These are phyloP conservation scores for Rhynchomys soricoides DNA, from an alignment of 2,113 vertebrate species.

Conservation along the genomic window DNA sequence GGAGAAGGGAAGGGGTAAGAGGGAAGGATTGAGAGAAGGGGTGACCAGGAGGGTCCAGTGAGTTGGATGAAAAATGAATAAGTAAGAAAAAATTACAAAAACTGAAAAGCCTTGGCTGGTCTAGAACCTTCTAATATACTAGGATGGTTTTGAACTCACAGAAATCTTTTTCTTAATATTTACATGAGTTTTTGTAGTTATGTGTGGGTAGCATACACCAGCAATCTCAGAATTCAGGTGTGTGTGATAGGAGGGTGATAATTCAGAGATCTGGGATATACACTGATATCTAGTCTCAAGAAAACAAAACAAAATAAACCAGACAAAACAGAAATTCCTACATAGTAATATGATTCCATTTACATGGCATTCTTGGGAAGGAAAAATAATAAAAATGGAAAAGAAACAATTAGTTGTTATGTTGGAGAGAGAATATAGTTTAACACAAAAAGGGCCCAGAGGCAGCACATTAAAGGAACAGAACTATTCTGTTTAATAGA, in stretches of 20 bases:
- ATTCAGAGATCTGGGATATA: neutral
- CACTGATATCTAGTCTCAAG: neutral
- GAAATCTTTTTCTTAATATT: neutral
- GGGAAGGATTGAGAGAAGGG: too few relatives aligned
- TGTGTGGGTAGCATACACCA: neutral
- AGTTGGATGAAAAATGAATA: too few relatives aligned
- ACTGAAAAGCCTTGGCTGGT: neutral
- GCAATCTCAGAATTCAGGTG: neutral
- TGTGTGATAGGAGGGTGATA: neutral
- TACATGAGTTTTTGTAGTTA: neutral
- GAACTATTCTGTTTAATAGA: too few relatives aligned
- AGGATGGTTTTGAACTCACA: neutral
- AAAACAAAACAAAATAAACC: neutral
- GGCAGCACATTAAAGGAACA: too few relatives aligned
- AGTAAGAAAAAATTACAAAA: too few relatives aligned
- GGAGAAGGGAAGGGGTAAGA: too few relatives aligned
- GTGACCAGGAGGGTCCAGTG: too few relatives aligned
- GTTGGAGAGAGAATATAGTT: too few relatives aligned
- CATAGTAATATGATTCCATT: neutral
- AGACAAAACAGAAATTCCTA: neutral
- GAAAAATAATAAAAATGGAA: too few relatives aligned
- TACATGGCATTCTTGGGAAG: neutral
- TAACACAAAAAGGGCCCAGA: too few relatives aligned
- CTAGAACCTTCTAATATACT: neutral
- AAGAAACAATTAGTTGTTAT: too few relatives aligned